Evolutionary conservation across 2,888 invertebrate species (phyloP), one percentile per base, ranked within the genome.

Genomic region (Monochamus alternatus): DNA sequence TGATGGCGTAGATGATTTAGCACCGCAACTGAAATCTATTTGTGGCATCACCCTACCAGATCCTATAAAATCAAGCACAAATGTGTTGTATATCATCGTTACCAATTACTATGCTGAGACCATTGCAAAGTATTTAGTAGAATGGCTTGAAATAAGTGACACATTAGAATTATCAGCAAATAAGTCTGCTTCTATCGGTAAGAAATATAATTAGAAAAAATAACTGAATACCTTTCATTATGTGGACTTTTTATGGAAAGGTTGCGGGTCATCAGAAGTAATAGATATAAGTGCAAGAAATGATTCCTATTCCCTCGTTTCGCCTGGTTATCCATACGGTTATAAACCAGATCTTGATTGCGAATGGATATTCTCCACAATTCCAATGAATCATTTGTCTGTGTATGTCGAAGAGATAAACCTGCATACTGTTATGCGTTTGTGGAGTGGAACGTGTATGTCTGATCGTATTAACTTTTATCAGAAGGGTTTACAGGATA

Each of bases 251-350:
- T 66, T 75, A 86, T 78, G 88, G 87, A 88, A 85, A 80, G 76
- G 80, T 76, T 71, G 83, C 84, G 74, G 84, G 76, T 38, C 85
- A 64, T 47, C 81, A 55, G 84, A 86, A 64, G 75, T 86, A 1
- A 78, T 90, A 5, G 73, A 86, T 12, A 79, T 87, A 5, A 76
- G 84, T 5, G 69, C 73, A 38, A 44, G 80, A 2, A 75, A 76
- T 0, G 72, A 84, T 5, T 38, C 38, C 2, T 81, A 77, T 86
- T 85, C 84, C 3, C 87, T 97, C 9, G 88, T 86, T 0, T 96
- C 97, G 3, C 97, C 97, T 0, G 94, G 95, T 66, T 97, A 92
- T 89, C 96, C 96, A 0, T 10, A 89, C 65, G 91, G 92, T 0
- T 97, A 97, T 86, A 90, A 82, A 0, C 74, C 87, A 14, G 89